These are phyloP conservation scores for Peromyscus maniculatus DNA, from an alignment of 2,113 vertebrate species.

Conservation along the genomic window DNA sequence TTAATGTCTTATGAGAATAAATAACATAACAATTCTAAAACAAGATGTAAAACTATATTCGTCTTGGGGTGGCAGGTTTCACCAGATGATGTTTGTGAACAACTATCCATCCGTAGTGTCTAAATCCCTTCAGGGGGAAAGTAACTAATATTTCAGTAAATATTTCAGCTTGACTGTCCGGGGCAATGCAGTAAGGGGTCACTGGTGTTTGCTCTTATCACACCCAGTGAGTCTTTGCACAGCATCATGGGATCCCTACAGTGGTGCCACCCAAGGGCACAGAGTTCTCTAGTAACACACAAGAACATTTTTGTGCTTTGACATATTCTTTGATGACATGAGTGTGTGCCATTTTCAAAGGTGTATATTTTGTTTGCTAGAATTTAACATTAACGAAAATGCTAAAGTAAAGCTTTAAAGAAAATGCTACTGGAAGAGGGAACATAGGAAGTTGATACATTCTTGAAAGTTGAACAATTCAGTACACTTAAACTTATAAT, in stretches of 20 bases:
- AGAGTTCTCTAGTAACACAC: conserved; percentile 85
- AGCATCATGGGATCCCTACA: conserved; percentile 89
- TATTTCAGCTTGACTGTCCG: conserved; percentile 87
- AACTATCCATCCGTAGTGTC: conserved; percentile 74
- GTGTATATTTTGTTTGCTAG: conserved; percentile 69
- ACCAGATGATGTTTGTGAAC: conserved; percentile 70
- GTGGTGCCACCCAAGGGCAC: conserved; percentile 84
- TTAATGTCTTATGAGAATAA: conserved; percentile 59
- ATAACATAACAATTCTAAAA: conserved; percentile 63
- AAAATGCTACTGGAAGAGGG: conserved; percentile 49
- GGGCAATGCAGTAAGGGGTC: conserved; percentile 85
- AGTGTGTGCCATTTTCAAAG: conserved; percentile 77
- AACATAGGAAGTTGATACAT: conserved; percentile 50
- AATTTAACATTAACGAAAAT: conserved; percentile 63
- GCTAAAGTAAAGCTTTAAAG: conserved; percentile 51
- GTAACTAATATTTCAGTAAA: conserved; percentile 90
- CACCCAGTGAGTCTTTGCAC: conserved; percentile 87
- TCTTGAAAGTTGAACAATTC: conserved; percentile 62
- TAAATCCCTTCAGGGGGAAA: conserved; percentile 80
- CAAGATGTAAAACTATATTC: conserved; percentile 74
- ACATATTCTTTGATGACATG: conserved; percentile 80
- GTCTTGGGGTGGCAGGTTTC: conserved; percentile 79
- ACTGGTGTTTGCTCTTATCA: conserved; percentile 85
- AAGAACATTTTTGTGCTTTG: conserved; percentile 87
- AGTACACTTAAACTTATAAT: conserved; percentile 44